These are phyloP conservation scores for Mantis religiosa DNA, from an alignment of 2,888 invertebrate species.

Conservation along the genomic window DNA sequence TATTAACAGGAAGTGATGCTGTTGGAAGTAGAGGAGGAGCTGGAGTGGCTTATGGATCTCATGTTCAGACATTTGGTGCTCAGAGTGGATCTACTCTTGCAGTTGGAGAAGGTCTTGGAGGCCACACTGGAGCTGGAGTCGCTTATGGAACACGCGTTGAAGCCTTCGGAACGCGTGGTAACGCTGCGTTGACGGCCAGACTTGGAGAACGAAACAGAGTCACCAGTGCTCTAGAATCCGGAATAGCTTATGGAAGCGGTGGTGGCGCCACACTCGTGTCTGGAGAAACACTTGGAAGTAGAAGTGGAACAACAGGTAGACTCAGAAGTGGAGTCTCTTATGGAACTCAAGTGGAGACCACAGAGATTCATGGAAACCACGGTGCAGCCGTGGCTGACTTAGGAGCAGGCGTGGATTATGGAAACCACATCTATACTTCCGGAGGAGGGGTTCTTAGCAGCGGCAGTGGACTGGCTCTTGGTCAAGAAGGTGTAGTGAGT, in stretches of 20 bases:
- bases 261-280: background rate
- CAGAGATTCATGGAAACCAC: background rate
- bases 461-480: background rate
- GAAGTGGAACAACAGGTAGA: background rate
- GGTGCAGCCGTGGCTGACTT: background rate
- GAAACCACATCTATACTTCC: background rate
- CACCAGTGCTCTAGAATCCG: background rate
- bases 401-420: background rate
- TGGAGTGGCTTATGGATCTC: background rate
- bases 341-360: background rate
- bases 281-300: background rate
- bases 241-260: background rate
- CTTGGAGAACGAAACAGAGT: background rate
- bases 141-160: background rate
- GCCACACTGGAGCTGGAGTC: background rate
- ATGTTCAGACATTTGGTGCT: background rate
- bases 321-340: background rate
- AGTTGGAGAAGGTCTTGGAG: background rate
- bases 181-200: background rate
- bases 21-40: background rate
- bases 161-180: background rate
- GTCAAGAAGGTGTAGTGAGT: background rate
- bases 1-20: background rate
- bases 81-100: background rate
- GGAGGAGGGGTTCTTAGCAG: background rate